A percentile compares a stretch with the other conserved stretches of the same genome.
phyloP scores from a whole-genome alignment of 2,797 vertebrate species.

The Nannoperca obscura region DNA sequence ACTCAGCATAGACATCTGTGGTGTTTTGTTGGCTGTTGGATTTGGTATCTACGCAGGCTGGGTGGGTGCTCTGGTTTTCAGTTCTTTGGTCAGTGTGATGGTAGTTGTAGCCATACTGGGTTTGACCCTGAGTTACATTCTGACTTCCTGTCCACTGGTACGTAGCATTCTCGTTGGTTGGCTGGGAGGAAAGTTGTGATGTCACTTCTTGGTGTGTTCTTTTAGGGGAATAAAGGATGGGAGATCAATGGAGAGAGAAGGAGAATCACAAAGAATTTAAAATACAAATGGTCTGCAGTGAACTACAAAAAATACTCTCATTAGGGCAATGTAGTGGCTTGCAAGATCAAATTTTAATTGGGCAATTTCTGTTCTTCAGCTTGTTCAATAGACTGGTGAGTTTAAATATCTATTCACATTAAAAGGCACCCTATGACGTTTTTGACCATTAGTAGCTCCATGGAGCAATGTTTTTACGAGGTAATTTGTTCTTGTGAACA shows the following conservation, averaged over 20 bases:
- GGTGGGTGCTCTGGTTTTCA: slow-evolving; percentile 60
- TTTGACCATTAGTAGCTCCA: not conserved
- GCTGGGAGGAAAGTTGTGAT: slow-evolving; percentile 42
- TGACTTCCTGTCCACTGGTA: slow-evolving; percentile 64
- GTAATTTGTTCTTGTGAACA: not conserved
- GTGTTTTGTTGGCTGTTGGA: slow-evolving; percentile 32
- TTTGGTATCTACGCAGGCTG: slow-evolving; percentile 51
- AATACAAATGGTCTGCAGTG: slow-evolving; percentile 24
- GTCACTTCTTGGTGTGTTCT: slow-evolving; percentile 60
- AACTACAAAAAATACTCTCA: not conserved
- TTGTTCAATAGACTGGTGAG: not conserved
- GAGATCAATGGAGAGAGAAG: slow-evolving; percentile 19
- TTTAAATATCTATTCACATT: not conserved
- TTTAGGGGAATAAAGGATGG: slow-evolving; percentile 1
- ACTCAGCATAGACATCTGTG: slow-evolving; percentile 74
- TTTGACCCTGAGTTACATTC: slow-evolving; percentile 64
- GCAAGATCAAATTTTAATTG: not conserved
- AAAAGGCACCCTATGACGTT: not conserved
- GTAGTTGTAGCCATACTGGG: slow-evolving; percentile 79
- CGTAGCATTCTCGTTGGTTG: slow-evolving; percentile 40
- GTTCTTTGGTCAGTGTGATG: slow-evolving; percentile 82
- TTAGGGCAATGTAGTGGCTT: not conserved
- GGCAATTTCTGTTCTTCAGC: not conserved
- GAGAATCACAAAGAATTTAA: slow-evolving; percentile 27
- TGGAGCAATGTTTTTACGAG: not conserved